A percentile compares a stretch with the other conserved stretches of the same genome.
These are phyloP conservation scores for Lasioglossum oenotherae DNA, from an alignment of 2,888 invertebrate species.

Conservation along the genomic window DNA sequence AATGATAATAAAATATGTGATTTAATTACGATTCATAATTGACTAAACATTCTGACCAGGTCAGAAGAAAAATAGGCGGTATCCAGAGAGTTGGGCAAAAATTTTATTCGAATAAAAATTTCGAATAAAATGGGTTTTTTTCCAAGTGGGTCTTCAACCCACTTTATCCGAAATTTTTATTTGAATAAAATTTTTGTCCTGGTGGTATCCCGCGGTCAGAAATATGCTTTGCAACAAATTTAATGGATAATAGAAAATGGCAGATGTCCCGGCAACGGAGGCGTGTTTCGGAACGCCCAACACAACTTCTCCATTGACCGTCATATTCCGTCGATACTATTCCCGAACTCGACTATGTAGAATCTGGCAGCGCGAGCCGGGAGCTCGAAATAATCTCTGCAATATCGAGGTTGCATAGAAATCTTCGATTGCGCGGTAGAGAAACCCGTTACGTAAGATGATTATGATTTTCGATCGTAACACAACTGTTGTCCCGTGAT, in stretches of 20 bases:
- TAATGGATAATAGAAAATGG: neutral
- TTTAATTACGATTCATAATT: no score
- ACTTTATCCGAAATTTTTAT: no score
- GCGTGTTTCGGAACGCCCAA: neutral
- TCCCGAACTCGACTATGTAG: neutral
- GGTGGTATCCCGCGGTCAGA: neutral
- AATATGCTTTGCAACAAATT: neutral
- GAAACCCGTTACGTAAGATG: neutral
- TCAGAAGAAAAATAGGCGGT: neutral
- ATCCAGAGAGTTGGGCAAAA: no score
- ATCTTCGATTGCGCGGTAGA: neutral
- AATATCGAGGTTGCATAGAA: slow-evolving; percentile 2
- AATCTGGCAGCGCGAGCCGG: neutral
- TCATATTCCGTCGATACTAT: neutral
- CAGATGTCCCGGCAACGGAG: neutral
- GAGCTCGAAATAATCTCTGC: slow-evolving; percentile 6
- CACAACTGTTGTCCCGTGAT: neutral
- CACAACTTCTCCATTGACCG: slow-evolving; percentile 1
- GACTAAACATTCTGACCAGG: neutral
- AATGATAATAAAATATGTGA: no score
- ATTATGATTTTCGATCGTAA: neutral
- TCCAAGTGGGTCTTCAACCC: no score
- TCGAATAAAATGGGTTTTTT: no score
- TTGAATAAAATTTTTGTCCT: no score
- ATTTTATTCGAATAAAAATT: no score